phyloP scores from a whole-genome alignment of 2,888 invertebrate genomes.

The Endotricha flammealis region DNA sequence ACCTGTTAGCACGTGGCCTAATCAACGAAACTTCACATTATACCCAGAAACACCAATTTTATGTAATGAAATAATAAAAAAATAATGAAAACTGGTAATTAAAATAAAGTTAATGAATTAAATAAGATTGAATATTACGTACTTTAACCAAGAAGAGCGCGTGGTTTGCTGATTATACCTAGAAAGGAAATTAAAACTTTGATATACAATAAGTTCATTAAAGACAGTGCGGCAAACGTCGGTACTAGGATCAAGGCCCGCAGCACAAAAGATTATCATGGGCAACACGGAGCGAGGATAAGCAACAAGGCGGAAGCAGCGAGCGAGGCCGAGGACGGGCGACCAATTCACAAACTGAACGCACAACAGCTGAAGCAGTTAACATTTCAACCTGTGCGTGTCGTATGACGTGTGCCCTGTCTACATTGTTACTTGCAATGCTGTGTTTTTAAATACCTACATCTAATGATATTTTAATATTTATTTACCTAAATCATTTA shows the following conservation, averaged over 20 bases:
- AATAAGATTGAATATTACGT: conserved; percentile 57
- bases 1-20: conserved; percentile 56
- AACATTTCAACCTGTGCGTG: conserved; percentile 20
- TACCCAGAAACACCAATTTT: conserved; percentile 8
- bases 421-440: not conserved
- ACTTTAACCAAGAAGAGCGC: conserved; percentile 74
- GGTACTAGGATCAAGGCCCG: conserved; percentile 65
- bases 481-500: too few relatives aligned
- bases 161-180: conserved; percentile 76
- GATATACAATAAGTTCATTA: conserved; percentile 51
- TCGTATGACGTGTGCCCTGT: conserved; percentile 15
- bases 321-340: conserved; percentile 72
- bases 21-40: conserved; percentile 26
- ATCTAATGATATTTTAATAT: too few relatives aligned
- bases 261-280: conserved; percentile 69
- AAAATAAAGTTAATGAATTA: conserved; percentile 16
- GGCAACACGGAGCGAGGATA: conserved; percentile 70
- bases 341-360: conserved; percentile 66
- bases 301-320: conserved; percentile 68
- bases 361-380: conserved; percentile 47
- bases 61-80: not conserved
- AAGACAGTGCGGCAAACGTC: conserved; percentile 27
- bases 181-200: conserved; percentile 69
- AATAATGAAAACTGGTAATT: not conserved
- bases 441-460: too few relatives aligned